phyloP scores from a whole-genome alignment of 2,797 vertebrate genomes.

The Parotocinclus haroldoi region DNA sequence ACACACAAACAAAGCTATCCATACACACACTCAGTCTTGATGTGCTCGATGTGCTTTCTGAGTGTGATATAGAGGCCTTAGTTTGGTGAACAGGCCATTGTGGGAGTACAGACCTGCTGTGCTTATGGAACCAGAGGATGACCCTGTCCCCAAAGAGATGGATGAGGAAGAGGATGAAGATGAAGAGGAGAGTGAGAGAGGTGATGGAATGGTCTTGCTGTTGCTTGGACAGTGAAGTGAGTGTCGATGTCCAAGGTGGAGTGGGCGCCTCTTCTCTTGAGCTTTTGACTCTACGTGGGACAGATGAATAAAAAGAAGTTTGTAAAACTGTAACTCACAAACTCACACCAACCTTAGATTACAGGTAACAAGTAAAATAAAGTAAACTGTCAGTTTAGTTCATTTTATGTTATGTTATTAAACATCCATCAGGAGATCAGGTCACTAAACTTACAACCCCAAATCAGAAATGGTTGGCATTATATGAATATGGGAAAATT shows the following conservation, averaged over 20 bases:
- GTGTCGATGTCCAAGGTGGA: slow-evolving; percentile 77
- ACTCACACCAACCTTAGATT: no score
- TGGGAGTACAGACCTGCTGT: slow-evolving; percentile 82
- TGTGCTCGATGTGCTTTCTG: slow-evolving; percentile 32
- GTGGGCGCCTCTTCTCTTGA: slow-evolving; percentile 81
- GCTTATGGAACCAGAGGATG: slow-evolving; percentile 75
- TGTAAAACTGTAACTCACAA: no score
- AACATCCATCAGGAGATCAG: no score
- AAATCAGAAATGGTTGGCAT: no score
- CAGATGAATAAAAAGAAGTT: not conserved
- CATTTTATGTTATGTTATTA: no score
- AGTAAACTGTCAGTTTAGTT: no score
- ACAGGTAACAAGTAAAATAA: not conserved
- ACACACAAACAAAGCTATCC: no score
- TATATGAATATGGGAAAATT: no score
- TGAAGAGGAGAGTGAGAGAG: slow-evolving; percentile 60
- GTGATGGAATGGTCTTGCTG: slow-evolving; percentile 60
- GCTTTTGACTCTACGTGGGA: slow-evolving; percentile 70
- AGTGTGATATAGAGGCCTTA: slow-evolving; percentile 36
- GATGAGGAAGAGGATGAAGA: slow-evolving; percentile 61
- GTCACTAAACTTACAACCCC: no score
- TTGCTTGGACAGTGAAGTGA: slow-evolving; percentile 72
- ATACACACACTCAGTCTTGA: slow-evolving; percentile 44
- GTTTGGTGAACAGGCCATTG: slow-evolving; percentile 25
- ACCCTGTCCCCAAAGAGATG: slow-evolving; percentile 65